Base-by-base conservation (phyloP, 2,888 invertebrate genomes). In the Pasiphila rectangulata region DNA sequence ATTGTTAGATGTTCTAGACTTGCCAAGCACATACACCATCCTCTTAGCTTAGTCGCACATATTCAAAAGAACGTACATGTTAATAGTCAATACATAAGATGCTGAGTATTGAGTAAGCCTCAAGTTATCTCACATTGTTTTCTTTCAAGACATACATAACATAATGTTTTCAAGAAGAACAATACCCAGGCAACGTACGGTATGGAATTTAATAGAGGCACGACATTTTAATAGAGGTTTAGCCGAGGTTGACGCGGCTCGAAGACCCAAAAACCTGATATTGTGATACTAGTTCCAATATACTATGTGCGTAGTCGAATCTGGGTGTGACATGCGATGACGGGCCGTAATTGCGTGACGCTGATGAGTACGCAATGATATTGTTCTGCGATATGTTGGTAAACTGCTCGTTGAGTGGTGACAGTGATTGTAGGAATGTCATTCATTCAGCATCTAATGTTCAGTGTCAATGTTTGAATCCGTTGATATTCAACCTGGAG, bases 271-370 rank as follows among this genome's bases (percentile, higher is more conserved):
- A 4, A n/a, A 7, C n/a, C 17, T 13, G 9, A 20, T 4, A 4
- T 29, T 46, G 36, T 17, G 19, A 1, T 46, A 41, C 46, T 24
- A 30, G 3, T 24, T 24, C 2, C 0, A 5, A 0, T 41, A 5
- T 27, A 45, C 45, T 45, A 42, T 34, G 45, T n/a, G 17, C n/a
- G 17, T n/a, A 4, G 17, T 16, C 9, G 9, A 30, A 9, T 32
- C 46, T 48, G 59, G 54, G 44, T 44, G 46, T 57, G 59, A 57
- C 57, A 30, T 40, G 50, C 46, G 51, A 43, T 57, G 57, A 55
- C 49, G 51, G 38, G 21, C 27, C 41, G 29, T 52, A 53, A 54
- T 54, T 55, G 34, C 51, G 49, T 45, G 44, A 45, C 36, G 46
- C 35, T 41, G 37, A 50, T 45, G 50, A 38, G 37, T 44, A 10